phyloP scores from a whole-genome alignment of 2,113 vertebrate species.

The Empidonax alnorum region DNA sequence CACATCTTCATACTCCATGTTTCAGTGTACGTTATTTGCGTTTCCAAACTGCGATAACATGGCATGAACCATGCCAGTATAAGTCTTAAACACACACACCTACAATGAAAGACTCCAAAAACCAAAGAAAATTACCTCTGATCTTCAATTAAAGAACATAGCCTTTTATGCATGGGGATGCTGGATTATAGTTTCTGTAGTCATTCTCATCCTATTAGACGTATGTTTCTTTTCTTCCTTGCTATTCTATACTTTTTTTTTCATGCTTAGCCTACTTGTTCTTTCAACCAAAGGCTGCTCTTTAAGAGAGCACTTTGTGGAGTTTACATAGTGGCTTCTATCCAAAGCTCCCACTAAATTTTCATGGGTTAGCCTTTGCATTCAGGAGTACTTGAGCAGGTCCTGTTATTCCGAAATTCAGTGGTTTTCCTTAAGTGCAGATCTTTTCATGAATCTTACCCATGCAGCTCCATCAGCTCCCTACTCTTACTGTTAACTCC shows the following conservation, averaged over 20 bases:
- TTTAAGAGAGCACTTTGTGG: fast-evolving
- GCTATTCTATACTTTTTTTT: background rate
- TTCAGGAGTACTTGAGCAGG: no score
- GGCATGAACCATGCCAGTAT: background rate
- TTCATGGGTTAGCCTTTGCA: fast-evolving
- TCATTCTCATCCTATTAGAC: background rate
- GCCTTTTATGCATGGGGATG: fast-evolving
- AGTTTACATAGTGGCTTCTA: background rate
- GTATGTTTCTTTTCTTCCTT: background rate
- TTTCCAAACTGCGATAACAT: background rate
- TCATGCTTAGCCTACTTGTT: background rate
- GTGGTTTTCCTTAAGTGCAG: fast-evolving
- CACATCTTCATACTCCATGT: background rate
- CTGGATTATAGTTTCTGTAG: fast-evolving
- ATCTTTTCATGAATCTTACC: fast-evolving
- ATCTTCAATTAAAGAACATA: background rate
- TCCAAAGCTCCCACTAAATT: background rate
- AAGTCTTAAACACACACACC: background rate
- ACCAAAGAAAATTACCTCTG: background rate
- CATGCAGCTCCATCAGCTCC: background rate
- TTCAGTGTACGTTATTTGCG: background rate
- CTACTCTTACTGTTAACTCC: fast-evolving
- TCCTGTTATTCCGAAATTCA: background rate
- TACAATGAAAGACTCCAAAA: background rate
- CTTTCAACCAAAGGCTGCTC: background rate